Conservation (phyloP, 1,140 invertebrate genomes). For the Zaprionus gabonicus region DNA sequence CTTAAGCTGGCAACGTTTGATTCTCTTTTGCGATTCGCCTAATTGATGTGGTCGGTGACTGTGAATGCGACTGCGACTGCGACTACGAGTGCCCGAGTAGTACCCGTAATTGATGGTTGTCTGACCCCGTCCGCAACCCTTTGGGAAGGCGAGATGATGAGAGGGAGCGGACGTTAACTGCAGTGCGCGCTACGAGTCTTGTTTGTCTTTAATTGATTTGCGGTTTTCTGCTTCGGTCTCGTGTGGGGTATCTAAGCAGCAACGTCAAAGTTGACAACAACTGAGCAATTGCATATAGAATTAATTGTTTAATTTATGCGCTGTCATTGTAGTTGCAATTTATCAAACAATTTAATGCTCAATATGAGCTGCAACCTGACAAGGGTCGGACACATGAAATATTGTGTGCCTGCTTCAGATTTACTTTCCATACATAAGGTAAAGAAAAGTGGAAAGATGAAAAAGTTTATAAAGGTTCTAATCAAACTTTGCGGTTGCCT, state of each 20-base stretch:
- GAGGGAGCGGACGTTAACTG: not conserved
- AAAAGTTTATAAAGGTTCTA: not conserved
- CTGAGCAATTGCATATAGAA: not conserved
- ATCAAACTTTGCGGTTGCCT: constrained; percentile 3
- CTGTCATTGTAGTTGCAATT: constrained; percentile 9
- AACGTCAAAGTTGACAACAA: not conserved
- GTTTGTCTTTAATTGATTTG: constrained; percentile 60
- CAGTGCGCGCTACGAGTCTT: constrained; percentile 12
- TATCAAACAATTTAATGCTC: constrained; percentile 21
- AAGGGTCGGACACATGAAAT: not conserved
- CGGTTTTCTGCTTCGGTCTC: constrained; percentile 36
- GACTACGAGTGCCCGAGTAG: constrained; percentile 5
- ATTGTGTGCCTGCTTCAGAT: not conserved
- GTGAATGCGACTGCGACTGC: no score
- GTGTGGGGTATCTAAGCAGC: constrained; percentile 1
- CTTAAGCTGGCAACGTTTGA: constrained; percentile 28
- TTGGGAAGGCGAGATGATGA: not conserved
- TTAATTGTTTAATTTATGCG: constrained; percentile 2
- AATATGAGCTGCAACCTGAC: constrained; percentile 8
- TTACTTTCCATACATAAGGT: not conserved
- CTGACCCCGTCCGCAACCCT: not conserved
- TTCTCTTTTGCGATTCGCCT: constrained; percentile 16
- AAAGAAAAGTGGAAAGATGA: not conserved
- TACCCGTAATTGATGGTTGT: constrained; percentile 18
- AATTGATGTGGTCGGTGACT: constrained; percentile 17